Base-by-base conservation (phyloP, 2,113 vertebrate species). In the Notarius quadriscutis region DNA sequence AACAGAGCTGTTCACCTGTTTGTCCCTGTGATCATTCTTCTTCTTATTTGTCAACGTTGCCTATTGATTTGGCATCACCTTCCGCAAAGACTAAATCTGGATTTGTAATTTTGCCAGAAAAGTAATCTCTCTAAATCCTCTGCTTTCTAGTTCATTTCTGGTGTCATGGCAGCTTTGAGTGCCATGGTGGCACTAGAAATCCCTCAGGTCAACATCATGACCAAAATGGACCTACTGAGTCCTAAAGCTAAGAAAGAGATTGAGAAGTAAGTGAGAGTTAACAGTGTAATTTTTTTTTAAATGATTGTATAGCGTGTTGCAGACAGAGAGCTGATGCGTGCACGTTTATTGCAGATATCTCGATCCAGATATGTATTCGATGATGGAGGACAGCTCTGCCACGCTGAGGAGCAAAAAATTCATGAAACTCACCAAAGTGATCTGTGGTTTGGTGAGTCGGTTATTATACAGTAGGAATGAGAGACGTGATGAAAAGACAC, bases 171-270 rank as follows among this genome's bases (percentile, higher is more conserved):
- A 58, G 98, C 98, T 4, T 94, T 99, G 75, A 98, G 98, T 86
- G 97, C 98, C 41, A 99, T 99, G 98, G 93, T 99, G 86, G 96
- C 95, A 22, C 92, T 99, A 86, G 98, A 99, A 93, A 97, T 99
- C 86, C 97, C 98, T 25, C 98, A 99, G 90, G 93, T 99, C 77
- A 99, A 99, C 83, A 95, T 99, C 92, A 99, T 99, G 97, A 99
- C 98, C 12, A 99, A 99, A 94, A 99, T 99, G 97, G 98, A 99
- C 94, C 94, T 99, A 87, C 95, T 99, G 22, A 98, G 92, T 92
- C 97, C 98, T 78, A 98, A 97, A 93, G 96, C 97, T 30, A 99
- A 99, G 91, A 97, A 96, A 88, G 97, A 99, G 94, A 98, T 99
- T 88, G 98, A 99, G 92, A 99, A 96, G 98, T 99, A 93, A 95